Base-by-base conservation (phyloP, 2,888 invertebrate species). In the Margaritifera margaritifera region DNA sequence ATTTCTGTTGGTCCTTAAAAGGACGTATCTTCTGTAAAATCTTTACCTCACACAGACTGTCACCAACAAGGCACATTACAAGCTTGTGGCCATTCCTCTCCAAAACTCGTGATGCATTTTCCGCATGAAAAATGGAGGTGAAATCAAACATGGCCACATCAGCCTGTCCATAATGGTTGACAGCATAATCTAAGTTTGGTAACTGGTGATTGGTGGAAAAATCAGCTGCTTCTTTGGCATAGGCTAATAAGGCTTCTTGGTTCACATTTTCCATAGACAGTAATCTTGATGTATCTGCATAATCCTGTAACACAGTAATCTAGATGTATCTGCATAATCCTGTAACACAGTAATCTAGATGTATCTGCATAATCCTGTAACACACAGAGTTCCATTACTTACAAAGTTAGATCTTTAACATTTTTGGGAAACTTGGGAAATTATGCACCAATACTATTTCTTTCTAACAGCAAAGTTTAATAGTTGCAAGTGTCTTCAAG, bases 91-190 rank as follows among this genome's bases (percentile, higher is more conserved):
- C 96, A 77, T 93, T 91, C 66, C 92, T 90, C 83, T 94, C 94
- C 20, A 95, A 90, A 25, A 97, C 94, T 85, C 96, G 93, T 80
- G 95, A 95, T 11, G 98, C 96, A 90, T 97, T 96, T 90, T 98
- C 97, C 0, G 99, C 97, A 0, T 97, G 96, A 90, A 96, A 99
- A 95, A 99, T 97, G 1, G 97, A 97, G 0, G 99, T 99, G 89
- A 99, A 99, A 91, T 99, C 99, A 90, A 99, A 99, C 93, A 99
- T 95, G 58, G 98, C 97, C 2, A 99, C 96, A 90, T 99, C 99
- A 0, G 98, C 96, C 89, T 97, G 96, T 0, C 97, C 97, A 89
- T 97, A 97, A 91, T 98, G 98, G 91, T 99, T 99, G 20, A 98
- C 94, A 0, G 99, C 98, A 90, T 98, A 99, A 90, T 98, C 97